phyloP scores from a whole-genome alignment of 2,113 vertebrate genomes.

The Cheilinus undulatus region DNA sequence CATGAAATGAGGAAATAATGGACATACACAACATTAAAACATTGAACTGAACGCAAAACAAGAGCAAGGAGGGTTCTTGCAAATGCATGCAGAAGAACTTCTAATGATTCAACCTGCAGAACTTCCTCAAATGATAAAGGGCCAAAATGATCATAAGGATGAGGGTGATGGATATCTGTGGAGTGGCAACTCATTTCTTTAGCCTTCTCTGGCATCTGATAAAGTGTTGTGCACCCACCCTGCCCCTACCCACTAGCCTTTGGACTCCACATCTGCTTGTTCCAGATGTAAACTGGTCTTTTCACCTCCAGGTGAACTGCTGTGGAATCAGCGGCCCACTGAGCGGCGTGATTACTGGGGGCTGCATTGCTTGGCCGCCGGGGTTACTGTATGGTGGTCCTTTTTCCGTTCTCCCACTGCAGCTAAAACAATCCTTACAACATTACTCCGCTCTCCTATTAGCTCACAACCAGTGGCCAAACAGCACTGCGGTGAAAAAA shows the following conservation, averaged over 20 bases:
- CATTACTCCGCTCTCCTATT: background rate
- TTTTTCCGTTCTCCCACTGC: constrained; percentile 6
- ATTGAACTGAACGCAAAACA: constrained; percentile 1
- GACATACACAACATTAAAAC: no score
- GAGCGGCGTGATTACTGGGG: constrained; percentile 39
- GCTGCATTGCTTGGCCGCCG: constrained; percentile 30
- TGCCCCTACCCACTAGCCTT: constrained; percentile 65
- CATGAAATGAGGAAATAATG: no score
- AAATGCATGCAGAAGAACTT: background rate
- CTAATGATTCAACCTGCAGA: constrained; percentile 19
- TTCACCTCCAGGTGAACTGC: constrained; percentile 65
- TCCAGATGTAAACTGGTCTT: constrained; percentile 53
- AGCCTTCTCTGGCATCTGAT: constrained; percentile 39
- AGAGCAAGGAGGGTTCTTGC: background rate
- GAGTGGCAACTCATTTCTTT: constrained; percentile 38
- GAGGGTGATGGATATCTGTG: constrained; percentile 15
- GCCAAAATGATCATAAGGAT: background rate
- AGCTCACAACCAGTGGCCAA: constrained; percentile 4
- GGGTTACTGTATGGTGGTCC: constrained; percentile 21
- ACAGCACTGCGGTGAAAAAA: constrained; percentile 43
- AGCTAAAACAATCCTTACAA: constrained; percentile 7
- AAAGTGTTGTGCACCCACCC: constrained; percentile 64
- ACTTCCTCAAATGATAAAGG: background rate
- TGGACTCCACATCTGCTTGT: constrained; percentile 54
- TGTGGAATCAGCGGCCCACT: constrained; percentile 46